A percentile compares a stretch with the other conserved stretches of the same genome.
These are phyloP conservation scores for Phyllotreta striolata DNA, from an alignment of 2,888 invertebrate species.

Conservation along the genomic window DNA sequence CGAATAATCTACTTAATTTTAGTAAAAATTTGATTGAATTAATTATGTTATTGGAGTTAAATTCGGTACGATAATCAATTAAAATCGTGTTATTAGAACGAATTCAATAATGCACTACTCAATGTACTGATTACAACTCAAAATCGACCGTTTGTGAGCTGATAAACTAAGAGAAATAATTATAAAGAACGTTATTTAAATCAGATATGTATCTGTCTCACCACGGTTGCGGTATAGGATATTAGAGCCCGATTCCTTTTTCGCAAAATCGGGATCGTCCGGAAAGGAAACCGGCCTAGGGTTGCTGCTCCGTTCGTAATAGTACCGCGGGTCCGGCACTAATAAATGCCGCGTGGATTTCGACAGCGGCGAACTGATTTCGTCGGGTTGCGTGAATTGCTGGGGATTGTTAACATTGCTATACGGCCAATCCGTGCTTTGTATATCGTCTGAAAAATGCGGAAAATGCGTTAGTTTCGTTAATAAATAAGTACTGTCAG, in stretches of 20 bases:
- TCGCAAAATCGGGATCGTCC: conserved; percentile 53
- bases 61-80: too few relatives aligned
- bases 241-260: conserved; percentile 52
- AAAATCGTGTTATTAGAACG: too few relatives aligned
- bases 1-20: background rate
- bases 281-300: conserved; percentile 53
- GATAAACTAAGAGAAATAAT: too few relatives aligned
- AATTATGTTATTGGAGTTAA: conserved; percentile 1
- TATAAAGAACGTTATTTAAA: too few relatives aligned
- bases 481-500: background rate
- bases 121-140: too few relatives aligned
- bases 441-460: conserved; percentile 66
- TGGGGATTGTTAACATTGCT: conserved; percentile 76
- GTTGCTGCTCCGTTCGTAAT: conserved; percentile 65
- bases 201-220: conserved; percentile 46
- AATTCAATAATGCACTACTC: too few relatives aligned
- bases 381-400: conserved; percentile 82
- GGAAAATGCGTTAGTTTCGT: background rate
- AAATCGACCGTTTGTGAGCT: too few relatives aligned
- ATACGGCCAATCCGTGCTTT: conserved; percentile 79
- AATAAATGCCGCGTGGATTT: conserved; percentile 83
- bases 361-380: conserved; percentile 73
- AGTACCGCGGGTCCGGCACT: conserved; percentile 73
- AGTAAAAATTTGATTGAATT: background rate
- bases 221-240: conserved; percentile 57